A percentile compares a stretch with the other conserved stretches of the same genome.
phyloP scores from a whole-genome alignment of 2,888 invertebrate genomes.

The Girardia tigrina region DNA sequence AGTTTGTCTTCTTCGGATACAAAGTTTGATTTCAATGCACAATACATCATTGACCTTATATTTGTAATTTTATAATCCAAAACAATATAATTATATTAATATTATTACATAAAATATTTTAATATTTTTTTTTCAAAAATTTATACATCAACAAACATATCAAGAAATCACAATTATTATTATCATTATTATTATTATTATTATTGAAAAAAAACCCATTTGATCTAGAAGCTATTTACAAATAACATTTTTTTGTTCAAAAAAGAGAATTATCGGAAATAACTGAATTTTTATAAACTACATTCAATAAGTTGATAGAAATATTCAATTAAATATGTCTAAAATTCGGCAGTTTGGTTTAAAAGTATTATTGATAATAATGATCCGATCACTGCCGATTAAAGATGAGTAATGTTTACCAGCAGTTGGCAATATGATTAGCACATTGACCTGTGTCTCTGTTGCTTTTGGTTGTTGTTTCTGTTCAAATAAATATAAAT shows the following conservation, averaged over 20 bases:
- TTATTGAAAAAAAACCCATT: conserved; percentile 13
- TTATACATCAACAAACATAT: no score
- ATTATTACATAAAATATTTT: no score
- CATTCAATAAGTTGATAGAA: neutral
- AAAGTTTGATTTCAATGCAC: no score
- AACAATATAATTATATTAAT: no score
- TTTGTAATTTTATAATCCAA: no score
- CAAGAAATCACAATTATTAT: neutral
- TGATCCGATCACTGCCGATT: neutral
- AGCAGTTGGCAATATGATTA: conserved; percentile 4
- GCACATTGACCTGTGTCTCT: no score
- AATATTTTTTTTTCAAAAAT: no score
- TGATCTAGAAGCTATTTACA: conserved; percentile 1
- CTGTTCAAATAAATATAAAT: no score
- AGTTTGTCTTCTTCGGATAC: no score
- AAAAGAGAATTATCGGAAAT: neutral
- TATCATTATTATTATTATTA: neutral
- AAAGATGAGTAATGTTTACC: neutral
- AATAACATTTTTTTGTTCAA: neutral
- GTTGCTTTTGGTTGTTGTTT: no score
- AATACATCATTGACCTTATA: no score
- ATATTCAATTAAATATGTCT: neutral
- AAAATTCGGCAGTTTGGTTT: neutral
- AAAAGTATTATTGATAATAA: neutral
- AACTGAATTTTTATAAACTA: conserved; percentile 1